Conservation (phyloP, 2,888 invertebrate species). For the Drosophila infuscata region DNA sequence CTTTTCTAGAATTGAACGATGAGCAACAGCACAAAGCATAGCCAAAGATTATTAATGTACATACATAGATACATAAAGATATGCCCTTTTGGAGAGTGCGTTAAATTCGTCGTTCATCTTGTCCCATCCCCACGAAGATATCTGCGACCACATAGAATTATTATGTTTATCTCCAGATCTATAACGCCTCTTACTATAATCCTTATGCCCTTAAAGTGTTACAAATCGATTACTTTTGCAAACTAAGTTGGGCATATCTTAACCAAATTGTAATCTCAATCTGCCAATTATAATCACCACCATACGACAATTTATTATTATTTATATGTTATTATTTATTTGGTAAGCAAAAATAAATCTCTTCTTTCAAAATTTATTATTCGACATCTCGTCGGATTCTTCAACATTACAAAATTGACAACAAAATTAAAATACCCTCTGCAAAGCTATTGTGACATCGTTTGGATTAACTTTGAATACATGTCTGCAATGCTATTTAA, state of each 20-base stretch:
- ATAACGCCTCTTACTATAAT: not conserved
- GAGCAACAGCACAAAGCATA: constrained; percentile 28
- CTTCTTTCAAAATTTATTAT: no score
- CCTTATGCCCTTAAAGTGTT: no score
- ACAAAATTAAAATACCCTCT: not conserved
- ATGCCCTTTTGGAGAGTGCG: not conserved
- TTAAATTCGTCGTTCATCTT: not conserved
- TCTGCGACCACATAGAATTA: not conserved
- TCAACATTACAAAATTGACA: not conserved
- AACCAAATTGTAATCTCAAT: not conserved
- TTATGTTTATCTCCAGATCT: not conserved
- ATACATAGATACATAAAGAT: not conserved
- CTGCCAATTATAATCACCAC: not conserved
- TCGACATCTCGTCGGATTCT: not conserved
- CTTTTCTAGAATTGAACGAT: constrained; percentile 54
- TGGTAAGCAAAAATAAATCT: not conserved
- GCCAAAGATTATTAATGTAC: constrained; percentile 9
- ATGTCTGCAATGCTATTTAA: constrained; percentile 6
- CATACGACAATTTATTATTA: not conserved
- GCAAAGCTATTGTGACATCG: not conserved
- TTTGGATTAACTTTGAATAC: not conserved
- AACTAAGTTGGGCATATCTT: not conserved
- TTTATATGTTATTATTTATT: not conserved
- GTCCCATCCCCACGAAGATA: not conserved
- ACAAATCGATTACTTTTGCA: no score